These are phyloP conservation scores for Sturnus vulgaris DNA, from an alignment of 2,113 vertebrate species.

Conservation along the genomic window DNA sequence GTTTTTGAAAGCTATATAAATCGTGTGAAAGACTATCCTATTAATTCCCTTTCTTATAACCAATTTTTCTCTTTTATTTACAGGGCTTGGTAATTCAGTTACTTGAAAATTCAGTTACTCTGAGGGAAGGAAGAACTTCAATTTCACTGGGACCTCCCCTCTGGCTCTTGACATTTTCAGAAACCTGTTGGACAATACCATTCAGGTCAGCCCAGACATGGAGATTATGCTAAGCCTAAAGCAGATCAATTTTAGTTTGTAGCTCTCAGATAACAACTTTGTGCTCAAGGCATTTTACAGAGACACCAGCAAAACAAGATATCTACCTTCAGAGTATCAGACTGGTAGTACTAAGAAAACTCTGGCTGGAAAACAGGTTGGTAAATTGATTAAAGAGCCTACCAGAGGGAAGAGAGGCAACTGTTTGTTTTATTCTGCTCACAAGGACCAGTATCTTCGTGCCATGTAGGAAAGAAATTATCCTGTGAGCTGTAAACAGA, in stretches of 20 bases:
- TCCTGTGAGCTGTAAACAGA: background rate
- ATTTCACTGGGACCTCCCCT: conserved; percentile 33
- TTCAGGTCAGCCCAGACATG: background rate
- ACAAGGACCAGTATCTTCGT: background rate
- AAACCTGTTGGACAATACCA: conserved; percentile 17
- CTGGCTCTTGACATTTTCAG: conserved; percentile 57
- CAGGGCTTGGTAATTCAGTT: background rate
- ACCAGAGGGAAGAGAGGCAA: background rate
- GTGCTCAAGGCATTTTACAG: conserved; percentile 9
- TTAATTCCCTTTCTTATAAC: conserved; percentile 48
- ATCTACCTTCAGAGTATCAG: background rate
- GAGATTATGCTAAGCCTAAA: conserved; percentile 37
- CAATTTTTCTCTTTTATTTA: conserved; percentile 52
- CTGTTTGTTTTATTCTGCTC: background rate
- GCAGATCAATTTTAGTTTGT: conserved; percentile 18
- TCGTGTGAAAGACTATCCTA: conserved; percentile 13
- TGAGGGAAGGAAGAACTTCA: background rate
- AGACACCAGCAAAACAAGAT: background rate
- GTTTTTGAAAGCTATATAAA: conserved; percentile 54
- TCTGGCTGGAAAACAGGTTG: background rate
- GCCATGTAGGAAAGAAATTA: background rate
- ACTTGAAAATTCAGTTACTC: conserved; percentile 48
- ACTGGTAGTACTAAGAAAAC: background rate
- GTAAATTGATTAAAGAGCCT: conserved; percentile 3
- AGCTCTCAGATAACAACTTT: conserved; percentile 4